Evolutionary conservation across 1,140 invertebrate genomes (phyloP), one percentile per base, ranked within the genome.

Genomic region (Solenopsis fugax): DNA sequence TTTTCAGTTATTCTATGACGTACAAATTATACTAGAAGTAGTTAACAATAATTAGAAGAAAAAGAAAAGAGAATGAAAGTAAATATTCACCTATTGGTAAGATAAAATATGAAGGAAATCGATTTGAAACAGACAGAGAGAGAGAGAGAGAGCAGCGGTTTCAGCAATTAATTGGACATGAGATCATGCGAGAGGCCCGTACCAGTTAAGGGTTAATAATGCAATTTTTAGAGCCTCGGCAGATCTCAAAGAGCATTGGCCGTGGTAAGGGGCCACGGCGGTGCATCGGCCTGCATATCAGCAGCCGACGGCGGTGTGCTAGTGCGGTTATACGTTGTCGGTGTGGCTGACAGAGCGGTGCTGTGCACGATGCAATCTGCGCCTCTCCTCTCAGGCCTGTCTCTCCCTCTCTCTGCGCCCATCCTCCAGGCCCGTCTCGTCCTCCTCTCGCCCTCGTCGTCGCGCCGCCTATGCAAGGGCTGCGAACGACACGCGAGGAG

Each of bases 211-310:
- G 52, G 29, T 54, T 54, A 76, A 77, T 85, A 85, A 78, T 45
- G 58, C 72, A 52, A 85, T 77, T 65, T 85, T 77, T 78, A 78
- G 58, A 67, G 48, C 58, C 58, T 58, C 62, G 62, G 37, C 13
- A 48, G 78, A 89, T 88, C 75, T 45, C 29, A 78, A 76, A 64
- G 85, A 89, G 89, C 91, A 92, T 92, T 92, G 89, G 91, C 88
- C 89, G 75, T 73, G 85, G 80, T 73, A 80, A 58, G 81, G 65
- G 84, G 81, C 87, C 80, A 91, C n/a, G 73, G 50, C 76, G 88
- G 88, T 91, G 90, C 91, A 92, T 92, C 89, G 91, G 89, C 88
- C 89, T 89, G 91, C 85, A 91, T 92, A 92, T 92, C 90, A 85
- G 48, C 81, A 71, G 37, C 24, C 2, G 24, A 48, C 62, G 54